Conservation (phyloP, 2,797 vertebrate genomes). For the Pampus argenteus region DNA sequence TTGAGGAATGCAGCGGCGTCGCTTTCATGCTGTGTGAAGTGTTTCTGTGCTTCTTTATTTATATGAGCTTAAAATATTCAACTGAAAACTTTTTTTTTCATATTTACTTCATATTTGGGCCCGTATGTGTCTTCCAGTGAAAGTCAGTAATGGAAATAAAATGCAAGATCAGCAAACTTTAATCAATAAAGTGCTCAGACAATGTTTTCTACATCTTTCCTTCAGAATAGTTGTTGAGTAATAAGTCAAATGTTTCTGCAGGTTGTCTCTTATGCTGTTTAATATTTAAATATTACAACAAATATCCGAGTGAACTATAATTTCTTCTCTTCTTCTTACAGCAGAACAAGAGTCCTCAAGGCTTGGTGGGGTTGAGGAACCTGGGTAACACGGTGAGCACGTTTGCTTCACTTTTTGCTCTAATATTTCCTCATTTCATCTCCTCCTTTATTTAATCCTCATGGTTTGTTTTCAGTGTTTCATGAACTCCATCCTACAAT, state of each 20-base stretch:
- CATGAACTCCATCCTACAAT: constrained; percentile 99
- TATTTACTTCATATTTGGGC: background rate
- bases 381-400: constrained; percentile 95
- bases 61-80: too few relatives aligned
- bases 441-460: background rate
- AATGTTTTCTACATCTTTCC: background rate
- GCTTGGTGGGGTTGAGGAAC: constrained; percentile 94
- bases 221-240: background rate
- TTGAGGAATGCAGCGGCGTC: constrained; percentile 7
- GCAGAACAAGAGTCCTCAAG: constrained; percentile 93
- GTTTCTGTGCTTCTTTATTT: background rate
- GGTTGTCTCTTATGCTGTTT: background rate
- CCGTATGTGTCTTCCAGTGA: too few relatives aligned
- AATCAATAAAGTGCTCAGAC: background rate
- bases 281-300: background rate
- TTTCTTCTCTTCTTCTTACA: constrained; percentile 41
- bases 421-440: too few relatives aligned
- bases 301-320: background rate
- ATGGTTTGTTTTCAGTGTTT: constrained; percentile 88
- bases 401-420: background rate
- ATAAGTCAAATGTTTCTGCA: background rate
- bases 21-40: background rate
- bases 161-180: too few relatives aligned
- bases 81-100: background rate
- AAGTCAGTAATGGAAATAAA: too few relatives aligned